Evolutionary conservation across 2,113 vertebrate genomes (phyloP).

Genomic region (Erinaceus europaeus): DNA sequence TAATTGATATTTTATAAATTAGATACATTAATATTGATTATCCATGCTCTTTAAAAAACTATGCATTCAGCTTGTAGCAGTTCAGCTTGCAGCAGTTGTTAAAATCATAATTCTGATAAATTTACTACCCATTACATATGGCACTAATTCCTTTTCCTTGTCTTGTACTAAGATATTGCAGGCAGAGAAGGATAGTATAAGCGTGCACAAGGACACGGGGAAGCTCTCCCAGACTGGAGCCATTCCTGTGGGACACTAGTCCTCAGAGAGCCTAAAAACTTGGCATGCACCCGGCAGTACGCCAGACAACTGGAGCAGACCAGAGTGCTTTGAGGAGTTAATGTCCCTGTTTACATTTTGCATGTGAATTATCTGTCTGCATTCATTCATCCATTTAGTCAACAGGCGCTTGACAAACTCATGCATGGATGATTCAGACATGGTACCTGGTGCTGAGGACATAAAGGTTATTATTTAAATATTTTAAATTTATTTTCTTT

Average conservation of each 20-base stretch:
- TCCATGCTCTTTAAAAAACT: slow-evolving; percentile 13
- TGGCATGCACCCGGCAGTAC: neutral
- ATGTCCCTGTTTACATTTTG: neutral
- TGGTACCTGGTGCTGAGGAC: neutral
- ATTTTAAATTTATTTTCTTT: too few species aligned
- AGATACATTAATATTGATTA: slow-evolving; percentile 8
- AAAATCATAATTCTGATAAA: neutral
- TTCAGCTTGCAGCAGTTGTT: neutral
- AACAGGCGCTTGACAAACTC: neutral
- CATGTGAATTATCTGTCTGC: neutral
- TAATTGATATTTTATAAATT: slow-evolving; percentile 25
- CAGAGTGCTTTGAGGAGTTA: neutral
- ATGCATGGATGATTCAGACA: neutral
- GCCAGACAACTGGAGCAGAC: neutral
- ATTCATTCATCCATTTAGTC: neutral
- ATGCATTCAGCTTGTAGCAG: neutral
- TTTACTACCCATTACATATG: neutral
- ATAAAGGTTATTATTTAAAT: neutral
- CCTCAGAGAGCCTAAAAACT: neutral
- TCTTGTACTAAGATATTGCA: neutral
- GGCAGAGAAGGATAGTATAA: neutral
- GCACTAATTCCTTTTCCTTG: neutral
- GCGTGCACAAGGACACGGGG: neutral
- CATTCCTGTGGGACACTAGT: neutral
- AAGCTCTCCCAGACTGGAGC: neutral